Percentiles rank a stretch among this genome's conserved stretches.
Conservation (phyloP, 2,797 vertebrate species). For the Mormyrops attenuatus region DNA sequence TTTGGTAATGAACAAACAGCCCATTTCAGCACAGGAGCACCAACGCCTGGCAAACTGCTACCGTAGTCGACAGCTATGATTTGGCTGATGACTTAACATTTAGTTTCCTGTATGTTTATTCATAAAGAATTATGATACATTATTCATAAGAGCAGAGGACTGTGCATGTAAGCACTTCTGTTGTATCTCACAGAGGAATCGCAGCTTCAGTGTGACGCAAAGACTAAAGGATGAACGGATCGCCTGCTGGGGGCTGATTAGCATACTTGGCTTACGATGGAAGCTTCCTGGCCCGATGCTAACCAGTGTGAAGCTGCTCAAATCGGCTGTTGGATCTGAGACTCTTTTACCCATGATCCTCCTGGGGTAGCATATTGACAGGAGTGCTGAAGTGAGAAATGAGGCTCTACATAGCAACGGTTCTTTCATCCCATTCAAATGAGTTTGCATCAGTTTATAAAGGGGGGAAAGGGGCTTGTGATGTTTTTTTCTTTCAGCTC, state of each 20-base stretch:
- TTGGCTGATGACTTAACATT: background rate
- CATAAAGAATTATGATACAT: constrained; percentile 31
- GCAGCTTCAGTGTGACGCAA: constrained; percentile 21
- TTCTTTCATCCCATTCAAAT: background rate
- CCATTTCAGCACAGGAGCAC: background rate
- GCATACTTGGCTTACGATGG: background rate
- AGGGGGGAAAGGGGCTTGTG: too few relatives aligned
- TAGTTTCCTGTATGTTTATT: constrained; percentile 4
- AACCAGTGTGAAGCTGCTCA: background rate
- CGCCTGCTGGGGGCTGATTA: constrained; percentile 12
- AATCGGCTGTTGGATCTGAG: background rate
- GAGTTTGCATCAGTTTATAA: background rate
- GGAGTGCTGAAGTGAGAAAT: background rate
- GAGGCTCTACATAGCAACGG: background rate
- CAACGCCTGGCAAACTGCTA: background rate
- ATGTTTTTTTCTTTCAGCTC: background rate
- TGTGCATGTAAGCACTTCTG: constrained; percentile 38
- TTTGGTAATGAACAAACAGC: background rate
- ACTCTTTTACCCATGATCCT: background rate
- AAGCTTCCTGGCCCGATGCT: background rate
- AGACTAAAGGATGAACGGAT: constrained; percentile 42
- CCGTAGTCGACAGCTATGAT: background rate
- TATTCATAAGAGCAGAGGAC: constrained; percentile 40
- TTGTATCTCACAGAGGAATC: constrained; percentile 32
- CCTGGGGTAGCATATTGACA: background rate